A percentile compares a stretch with the other conserved stretches of the same genome.
Evolutionary conservation across 2,113 vertebrate genomes (phyloP).

Genomic region (Ploceus nigricollis): DNA sequence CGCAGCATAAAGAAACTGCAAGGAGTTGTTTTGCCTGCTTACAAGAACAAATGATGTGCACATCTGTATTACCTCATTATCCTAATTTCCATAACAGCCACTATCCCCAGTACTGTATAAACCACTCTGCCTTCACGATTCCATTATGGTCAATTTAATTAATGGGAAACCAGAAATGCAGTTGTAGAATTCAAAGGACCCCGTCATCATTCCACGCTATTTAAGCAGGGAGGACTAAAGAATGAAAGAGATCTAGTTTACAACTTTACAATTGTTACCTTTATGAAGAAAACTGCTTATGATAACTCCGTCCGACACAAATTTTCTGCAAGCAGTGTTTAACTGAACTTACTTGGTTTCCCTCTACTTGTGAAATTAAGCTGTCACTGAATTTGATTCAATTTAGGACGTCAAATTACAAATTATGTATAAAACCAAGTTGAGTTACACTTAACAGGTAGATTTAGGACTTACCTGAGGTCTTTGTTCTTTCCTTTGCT

Average conservation of each 20-base stretch:
- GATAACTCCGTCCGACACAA: not conserved
- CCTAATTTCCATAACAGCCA: not conserved
- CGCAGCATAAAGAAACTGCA: not conserved
- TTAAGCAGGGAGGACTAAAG: not conserved
- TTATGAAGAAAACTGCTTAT: not conserved
- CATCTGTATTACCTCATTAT: not conserved
- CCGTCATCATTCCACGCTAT: not conserved
- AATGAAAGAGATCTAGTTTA: not conserved
- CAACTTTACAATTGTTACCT: not conserved
- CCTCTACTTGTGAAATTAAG: not conserved
- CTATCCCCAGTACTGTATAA: not conserved
- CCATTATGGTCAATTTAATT: not conserved
- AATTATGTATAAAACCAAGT: not conserved
- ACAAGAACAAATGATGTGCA: not conserved
- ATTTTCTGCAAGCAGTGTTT: not conserved
- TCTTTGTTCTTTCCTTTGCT: slow-evolving; percentile 70
- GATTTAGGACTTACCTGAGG: slow-evolving; percentile 65
- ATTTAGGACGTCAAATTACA: not conserved
- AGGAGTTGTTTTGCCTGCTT: not conserved
- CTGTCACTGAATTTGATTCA: not conserved
- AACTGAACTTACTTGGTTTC: not conserved
- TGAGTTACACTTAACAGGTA: not conserved
- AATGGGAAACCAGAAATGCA: not conserved
- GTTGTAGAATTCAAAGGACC: not conserved
- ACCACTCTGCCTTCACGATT: not conserved